phyloP scores from a whole-genome alignment of 2,888 invertebrate species.

The Netelia virgata region DNA sequence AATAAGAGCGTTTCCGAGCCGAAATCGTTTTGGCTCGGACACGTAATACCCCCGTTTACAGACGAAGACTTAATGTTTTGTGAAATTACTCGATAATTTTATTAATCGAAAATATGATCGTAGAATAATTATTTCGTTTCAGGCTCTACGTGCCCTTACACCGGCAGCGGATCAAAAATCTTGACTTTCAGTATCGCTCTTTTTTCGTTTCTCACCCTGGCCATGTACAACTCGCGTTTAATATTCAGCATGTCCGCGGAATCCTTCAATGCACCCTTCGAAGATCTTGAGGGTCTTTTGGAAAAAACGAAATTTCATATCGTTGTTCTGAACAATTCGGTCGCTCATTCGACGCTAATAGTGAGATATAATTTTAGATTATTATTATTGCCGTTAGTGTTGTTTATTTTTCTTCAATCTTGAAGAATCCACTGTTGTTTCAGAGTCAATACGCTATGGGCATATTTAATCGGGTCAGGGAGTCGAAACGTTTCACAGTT shows the following conservation, averaged over 20 bases:
- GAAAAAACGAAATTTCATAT: constrained; percentile 43
- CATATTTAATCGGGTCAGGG: constrained; percentile 16
- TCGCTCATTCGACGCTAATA: constrained; percentile 20
- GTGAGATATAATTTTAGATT: constrained; percentile 12
- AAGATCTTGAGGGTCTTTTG: constrained; percentile 31
- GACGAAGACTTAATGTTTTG: too few species aligned
- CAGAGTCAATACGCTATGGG: constrained; percentile 11
- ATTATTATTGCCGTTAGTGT: not conserved
- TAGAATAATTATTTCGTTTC: constrained; percentile 13
- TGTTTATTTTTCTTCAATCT: not conserved
- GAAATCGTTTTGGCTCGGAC: too few species aligned
- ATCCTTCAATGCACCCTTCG: constrained; percentile 43
- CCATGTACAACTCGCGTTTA: constrained; percentile 71
- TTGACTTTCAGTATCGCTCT: constrained; percentile 64
- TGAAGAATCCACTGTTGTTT: not conserved
- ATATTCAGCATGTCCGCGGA: constrained; percentile 69
- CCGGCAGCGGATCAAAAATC: constrained; percentile 61
- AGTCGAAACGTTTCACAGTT: constrained; percentile 27
- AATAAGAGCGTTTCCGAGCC: too few species aligned
- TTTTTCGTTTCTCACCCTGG: constrained; percentile 70
- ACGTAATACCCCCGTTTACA: too few species aligned
- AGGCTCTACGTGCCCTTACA: constrained; percentile 54
- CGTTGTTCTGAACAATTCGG: constrained; percentile 43
- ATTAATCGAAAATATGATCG: not conserved
- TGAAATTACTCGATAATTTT: not conserved